phyloP scores from a whole-genome alignment of 2,888 invertebrate species.

The Lottia scabra region DNA sequence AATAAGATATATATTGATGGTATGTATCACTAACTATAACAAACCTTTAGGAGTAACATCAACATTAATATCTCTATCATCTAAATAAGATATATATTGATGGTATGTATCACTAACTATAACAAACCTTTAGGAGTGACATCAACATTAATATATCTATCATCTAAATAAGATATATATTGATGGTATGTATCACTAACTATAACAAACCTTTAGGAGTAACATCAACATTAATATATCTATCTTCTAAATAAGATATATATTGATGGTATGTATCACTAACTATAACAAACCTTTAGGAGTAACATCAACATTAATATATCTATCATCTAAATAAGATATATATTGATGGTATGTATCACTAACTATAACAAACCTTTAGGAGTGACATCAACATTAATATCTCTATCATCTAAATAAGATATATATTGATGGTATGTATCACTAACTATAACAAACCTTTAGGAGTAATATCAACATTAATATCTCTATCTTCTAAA shows the following conservation, averaged over 20 bases:
- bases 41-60: constrained; percentile 33
- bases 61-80: constrained; percentile 74
- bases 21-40: constrained; percentile 87
- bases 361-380: constrained; percentile 78
- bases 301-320: constrained; percentile 71
- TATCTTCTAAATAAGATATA: constrained; percentile 55
- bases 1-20: constrained; percentile 71
- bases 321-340: constrained; percentile 68
- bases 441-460: constrained; percentile 80
- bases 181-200: constrained; percentile 87
- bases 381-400: constrained; percentile 67
- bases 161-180: constrained; percentile 47
- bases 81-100: constrained; percentile 67
- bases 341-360: constrained; percentile 80
- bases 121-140: constrained; percentile 66
- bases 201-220: constrained; percentile 72
- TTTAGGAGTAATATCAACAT: constrained; percentile 53
- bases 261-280: constrained; percentile 84
- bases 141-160: constrained; percentile 74
- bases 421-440: constrained; percentile 77
- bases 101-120: constrained; percentile 88
- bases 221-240: constrained; percentile 73
- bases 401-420: constrained; percentile 71
- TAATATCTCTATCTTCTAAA: constrained; percentile 73
- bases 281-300: constrained; percentile 74